Conservation (phyloP, 2,888 invertebrate genomes). For the Orgyia antiqua region DNA sequence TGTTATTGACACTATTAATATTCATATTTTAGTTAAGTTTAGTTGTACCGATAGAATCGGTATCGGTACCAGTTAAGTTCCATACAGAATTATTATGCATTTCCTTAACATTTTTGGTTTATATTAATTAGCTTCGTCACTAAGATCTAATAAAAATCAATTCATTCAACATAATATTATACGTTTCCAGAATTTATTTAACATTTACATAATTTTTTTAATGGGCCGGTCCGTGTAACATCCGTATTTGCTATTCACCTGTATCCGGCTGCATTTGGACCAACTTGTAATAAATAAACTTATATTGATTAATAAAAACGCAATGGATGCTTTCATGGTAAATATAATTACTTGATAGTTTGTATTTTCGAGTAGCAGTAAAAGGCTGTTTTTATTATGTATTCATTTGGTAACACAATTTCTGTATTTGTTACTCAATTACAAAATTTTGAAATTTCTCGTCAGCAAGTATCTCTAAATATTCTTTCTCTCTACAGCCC, state of each 20-base stretch:
- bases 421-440: too few species aligned
- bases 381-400: too few species aligned
- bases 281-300: constrained; percentile 48
- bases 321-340: constrained; percentile 34
- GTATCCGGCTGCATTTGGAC: constrained; percentile 66
- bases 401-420: too few species aligned
- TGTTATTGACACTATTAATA: too few species aligned
- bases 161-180: constrained; percentile 18
- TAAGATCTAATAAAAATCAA: constrained; percentile 1
- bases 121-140: background rate
- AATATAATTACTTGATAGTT: constrained; percentile 29
- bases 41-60: too few species aligned
- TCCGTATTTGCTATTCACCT: constrained; percentile 58
- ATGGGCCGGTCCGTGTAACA: constrained; percentile 45
- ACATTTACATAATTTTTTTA: constrained; percentile 35
- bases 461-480: too few species aligned
- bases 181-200: constrained; percentile 45
- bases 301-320: constrained; percentile 38
- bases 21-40: too few species aligned
- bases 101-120: background rate
- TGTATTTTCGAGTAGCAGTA: constrained; percentile 1
- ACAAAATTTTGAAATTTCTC: too few species aligned
- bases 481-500: too few species aligned
- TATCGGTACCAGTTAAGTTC: background rate
- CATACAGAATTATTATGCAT: background rate